phyloP scores from a whole-genome alignment of 2,113 vertebrate genomes.

The Corythornis vintsioides region DNA sequence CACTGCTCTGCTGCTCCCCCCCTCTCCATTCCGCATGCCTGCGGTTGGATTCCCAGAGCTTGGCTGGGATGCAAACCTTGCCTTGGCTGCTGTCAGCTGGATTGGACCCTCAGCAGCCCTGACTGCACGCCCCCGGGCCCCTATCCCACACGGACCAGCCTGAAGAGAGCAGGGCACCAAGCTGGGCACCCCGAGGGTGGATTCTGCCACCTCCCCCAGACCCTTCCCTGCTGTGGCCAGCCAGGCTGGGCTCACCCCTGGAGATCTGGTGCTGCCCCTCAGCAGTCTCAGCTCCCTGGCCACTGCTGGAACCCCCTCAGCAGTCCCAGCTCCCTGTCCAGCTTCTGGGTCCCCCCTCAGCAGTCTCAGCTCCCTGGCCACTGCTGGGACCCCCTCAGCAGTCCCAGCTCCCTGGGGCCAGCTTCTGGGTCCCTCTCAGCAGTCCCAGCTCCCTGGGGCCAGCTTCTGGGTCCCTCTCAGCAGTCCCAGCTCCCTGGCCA shows the following conservation, averaged over 20 bases:
- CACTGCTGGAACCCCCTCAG: background rate
- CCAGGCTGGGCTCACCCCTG: background rate
- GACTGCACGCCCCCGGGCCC: accelerated
- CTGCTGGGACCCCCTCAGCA: background rate
- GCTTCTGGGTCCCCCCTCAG: background rate
- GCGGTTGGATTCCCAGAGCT: slow-evolving; percentile 18
- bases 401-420: background rate
- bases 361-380: background rate
- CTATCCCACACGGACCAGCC: background rate
- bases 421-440: background rate
- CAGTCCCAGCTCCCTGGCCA: background rate
- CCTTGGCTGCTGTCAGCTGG: slow-evolving; percentile 9
- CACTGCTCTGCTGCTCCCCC: background rate
- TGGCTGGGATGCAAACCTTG: slow-evolving; percentile 30
- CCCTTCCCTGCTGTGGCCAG: background rate
- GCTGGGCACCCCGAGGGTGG: background rate
- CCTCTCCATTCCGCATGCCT: slow-evolving; percentile 8
- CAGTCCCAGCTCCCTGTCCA: background rate
- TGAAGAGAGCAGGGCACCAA: accelerated
- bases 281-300: background rate
- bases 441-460: background rate
- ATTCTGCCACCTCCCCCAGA: background rate
- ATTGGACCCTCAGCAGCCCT: background rate
- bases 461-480: background rate
- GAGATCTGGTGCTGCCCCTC: background rate